Evolutionary conservation across 2,888 invertebrate genomes (phyloP), one percentile per base, ranked within the genome.

Genomic region (Machimus atricapillus): DNA sequence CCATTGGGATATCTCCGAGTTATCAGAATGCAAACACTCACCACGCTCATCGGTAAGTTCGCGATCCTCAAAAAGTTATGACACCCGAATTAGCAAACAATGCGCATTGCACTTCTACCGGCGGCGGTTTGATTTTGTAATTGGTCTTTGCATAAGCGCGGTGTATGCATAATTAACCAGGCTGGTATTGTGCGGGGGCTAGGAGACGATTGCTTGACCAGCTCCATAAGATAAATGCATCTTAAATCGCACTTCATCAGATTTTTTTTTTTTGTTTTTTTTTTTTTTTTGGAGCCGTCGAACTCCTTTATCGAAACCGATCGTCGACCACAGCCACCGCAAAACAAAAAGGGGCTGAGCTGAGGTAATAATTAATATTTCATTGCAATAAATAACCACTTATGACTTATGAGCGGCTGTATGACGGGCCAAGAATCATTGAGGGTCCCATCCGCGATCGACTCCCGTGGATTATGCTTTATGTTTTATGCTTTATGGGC

Each of bases 41-140:
- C 88, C 12, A 46, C 87, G 77, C 52, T 87, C 43, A 82, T 86
- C 77, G 88, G 88, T 88, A 88, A 88, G 88, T 88, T 34, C 27
- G 37, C 23, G 74, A 82, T 73, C 52, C 73, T 74, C 46, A n/a
- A 58, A 79, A 87, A 82, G 40, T 82, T 87, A 87, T 87, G 76
- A 79, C 79, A 76, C 66, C 19, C 73, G 7, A 66, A 66, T 82
- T 87, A 73, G 34, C 56, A 81, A 82, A 87, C 85, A 85, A 85
- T 87, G 27, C 85, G 58, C 66, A 86, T 78, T 78, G 66, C 77
- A 86, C 73, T 78, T n/a, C 40, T 52, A 14, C 37, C 78, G 1
- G 37, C 43, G 73, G 73, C 31, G 40, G 27, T 31, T 14, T 34
- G 79, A 37, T 86, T 74, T 85, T 85, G 85, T 74, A 85, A 85